Conservation (phyloP, 2,113 vertebrate genomes). For the Psittacula cyanocephala region DNA sequence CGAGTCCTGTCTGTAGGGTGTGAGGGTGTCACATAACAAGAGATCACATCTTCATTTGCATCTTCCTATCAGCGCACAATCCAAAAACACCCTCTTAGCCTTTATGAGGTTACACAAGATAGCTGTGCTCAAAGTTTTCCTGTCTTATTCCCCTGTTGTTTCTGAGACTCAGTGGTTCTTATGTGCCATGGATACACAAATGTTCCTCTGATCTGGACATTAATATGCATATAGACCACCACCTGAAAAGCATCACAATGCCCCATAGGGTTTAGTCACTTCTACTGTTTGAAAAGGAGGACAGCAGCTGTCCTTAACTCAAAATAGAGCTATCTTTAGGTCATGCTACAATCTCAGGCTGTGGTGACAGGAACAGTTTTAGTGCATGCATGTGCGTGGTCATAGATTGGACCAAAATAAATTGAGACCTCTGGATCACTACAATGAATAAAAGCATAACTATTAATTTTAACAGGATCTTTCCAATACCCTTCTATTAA, state of each 20-base stretch:
- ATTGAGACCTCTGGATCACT: background rate
- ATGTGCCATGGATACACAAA: background rate
- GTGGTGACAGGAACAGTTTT: background rate
- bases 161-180: background rate
- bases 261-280: background rate
- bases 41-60: background rate
- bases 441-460: background rate
- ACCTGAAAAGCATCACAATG: background rate
- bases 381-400: accelerated
- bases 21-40: background rate
- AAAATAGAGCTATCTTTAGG: background rate
- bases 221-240: background rate
- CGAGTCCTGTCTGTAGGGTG: background rate
- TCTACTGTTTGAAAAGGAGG: background rate
- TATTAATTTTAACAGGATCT: background rate
- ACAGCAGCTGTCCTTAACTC: background rate
- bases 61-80: background rate
- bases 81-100: background rate
- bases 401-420: background rate
- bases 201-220: background rate
- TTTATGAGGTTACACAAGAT: background rate
- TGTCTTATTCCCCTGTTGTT: background rate
- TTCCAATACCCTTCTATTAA: background rate
- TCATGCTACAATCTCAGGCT: background rate
- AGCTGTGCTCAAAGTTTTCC: background rate